Percentiles rank a stretch among this genome's conserved stretches.
Evolutionary conservation across 2,888 invertebrate species (phyloP).

Genomic region (Himalopsyche kuldschensis): DNA sequence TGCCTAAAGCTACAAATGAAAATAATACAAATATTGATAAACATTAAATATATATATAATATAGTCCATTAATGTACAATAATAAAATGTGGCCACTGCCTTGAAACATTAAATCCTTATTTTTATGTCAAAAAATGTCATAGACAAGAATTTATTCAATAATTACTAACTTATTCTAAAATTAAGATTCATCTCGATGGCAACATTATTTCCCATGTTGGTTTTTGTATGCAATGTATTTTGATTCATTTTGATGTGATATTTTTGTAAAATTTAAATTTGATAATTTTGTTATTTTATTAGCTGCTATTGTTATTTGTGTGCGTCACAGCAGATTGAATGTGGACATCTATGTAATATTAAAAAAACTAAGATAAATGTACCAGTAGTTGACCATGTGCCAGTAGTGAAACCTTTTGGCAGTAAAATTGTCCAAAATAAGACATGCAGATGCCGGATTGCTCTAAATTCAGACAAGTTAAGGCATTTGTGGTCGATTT

Average conservation of each 20-base stretch:
- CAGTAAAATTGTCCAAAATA: too few species aligned
- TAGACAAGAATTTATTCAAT: neutral
- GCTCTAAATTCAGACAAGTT: too few species aligned
- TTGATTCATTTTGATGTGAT: slow-evolving; percentile 17
- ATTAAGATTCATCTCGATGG: too few species aligned
- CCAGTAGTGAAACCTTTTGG: too few species aligned
- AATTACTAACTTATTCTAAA: too few species aligned
- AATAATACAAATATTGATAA: neutral
- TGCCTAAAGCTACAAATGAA: neutral
- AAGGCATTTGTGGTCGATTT: too few species aligned
- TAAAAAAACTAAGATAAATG: too few species aligned
- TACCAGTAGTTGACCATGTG: too few species aligned
- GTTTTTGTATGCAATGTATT: neutral
- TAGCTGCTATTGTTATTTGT: neutral
- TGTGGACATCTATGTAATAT: too few species aligned
- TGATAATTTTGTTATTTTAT: neutral
- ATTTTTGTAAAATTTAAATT: slow-evolving; percentile 15
- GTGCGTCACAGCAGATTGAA: too few species aligned
- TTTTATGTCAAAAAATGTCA: neutral
- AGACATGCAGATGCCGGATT: too few species aligned
- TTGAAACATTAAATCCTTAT: neutral
- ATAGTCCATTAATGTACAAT: neutral
- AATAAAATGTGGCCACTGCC: neutral
- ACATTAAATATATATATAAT: neutral
- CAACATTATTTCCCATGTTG: neutral